Evolutionary conservation across 1,140 invertebrate species (phyloP).

Genomic region (Aphaenogaster rudis): DNA sequence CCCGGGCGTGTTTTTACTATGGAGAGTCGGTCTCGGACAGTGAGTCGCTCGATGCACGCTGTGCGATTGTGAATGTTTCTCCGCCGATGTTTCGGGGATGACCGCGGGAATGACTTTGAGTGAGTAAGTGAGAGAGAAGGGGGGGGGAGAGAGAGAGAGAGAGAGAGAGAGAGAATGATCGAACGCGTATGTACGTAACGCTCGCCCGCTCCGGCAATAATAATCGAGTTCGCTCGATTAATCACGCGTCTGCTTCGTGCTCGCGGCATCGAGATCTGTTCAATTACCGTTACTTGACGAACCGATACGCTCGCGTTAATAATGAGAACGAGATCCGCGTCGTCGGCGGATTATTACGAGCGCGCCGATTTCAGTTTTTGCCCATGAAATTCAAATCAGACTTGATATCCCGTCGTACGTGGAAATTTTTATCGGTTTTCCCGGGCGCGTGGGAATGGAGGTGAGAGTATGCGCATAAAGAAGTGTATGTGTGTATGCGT

Average conservation of each 20-base stretch:
- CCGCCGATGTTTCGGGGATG: constrained; percentile 5
- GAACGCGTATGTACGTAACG: neutral
- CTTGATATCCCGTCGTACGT: neutral
- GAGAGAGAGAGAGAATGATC: neutral
- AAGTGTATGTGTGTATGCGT: neutral
- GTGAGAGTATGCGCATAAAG: neutral
- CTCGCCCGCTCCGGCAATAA: constrained; percentile 53
- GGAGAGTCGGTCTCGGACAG: constrained; percentile 59
- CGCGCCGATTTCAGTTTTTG: neutral
- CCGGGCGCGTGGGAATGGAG: neutral
- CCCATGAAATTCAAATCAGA: constrained; percentile 14
- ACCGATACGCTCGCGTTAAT: neutral
- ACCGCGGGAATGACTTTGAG: constrained; percentile 21
- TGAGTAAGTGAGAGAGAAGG: neutral
- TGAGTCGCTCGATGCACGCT: constrained; percentile 4
- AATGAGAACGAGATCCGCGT: neutral
- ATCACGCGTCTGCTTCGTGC: constrained; percentile 56
- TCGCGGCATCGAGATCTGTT: constrained; percentile 21
- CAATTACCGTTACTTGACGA: constrained; percentile 52
- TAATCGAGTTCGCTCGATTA: constrained; percentile 57
- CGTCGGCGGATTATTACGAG: neutral
- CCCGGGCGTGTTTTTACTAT: constrained; percentile 55
- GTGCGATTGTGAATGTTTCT: constrained; percentile 18
- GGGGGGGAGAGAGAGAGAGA: neutral
- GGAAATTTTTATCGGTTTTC: neutral